Conservation (phyloP, 2,888 invertebrate genomes). For the Heliconius charithonia region DNA sequence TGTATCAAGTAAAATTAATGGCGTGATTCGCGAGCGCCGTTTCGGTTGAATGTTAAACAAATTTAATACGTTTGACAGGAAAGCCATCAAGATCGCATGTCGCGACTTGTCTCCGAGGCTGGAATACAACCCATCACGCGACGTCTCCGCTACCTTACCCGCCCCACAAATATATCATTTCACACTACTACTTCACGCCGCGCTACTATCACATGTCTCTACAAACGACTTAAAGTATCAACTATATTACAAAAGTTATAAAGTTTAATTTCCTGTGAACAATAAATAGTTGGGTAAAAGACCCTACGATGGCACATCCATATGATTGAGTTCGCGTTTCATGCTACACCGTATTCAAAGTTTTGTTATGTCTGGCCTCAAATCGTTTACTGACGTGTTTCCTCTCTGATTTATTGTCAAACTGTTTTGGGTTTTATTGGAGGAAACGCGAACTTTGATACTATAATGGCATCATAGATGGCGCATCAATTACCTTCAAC, state of each 20-base stretch:
- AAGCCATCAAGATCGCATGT: conserved; percentile 66
- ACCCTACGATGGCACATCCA: conserved; percentile 51
- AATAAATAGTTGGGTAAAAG: conserved; percentile 32
- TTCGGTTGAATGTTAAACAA: conserved; percentile 39
- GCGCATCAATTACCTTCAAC: conserved; percentile 62
- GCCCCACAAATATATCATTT: conserved; percentile 74
- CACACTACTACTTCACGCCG: conserved; percentile 77
- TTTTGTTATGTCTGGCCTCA: conserved; percentile 68
- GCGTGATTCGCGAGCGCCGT: conserved; percentile 37
- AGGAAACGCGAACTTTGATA: conserved; percentile 56
- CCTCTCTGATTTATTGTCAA: conserved; percentile 64
- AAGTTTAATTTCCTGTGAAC: conserved; percentile 44
- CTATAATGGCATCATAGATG: conserved; percentile 57
- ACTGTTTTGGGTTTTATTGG: conserved; percentile 54
- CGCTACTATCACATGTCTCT: conserved; percentile 56
- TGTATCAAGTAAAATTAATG: conserved; percentile 17
- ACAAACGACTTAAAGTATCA: conserved; percentile 51
- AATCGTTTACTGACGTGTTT: conserved; percentile 57
- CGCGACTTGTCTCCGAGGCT: conserved; percentile 55
- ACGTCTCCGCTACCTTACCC: conserved; percentile 53
- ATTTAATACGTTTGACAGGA: conserved; percentile 50
- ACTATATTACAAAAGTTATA: conserved; percentile 54
- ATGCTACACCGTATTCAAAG: conserved; percentile 58
- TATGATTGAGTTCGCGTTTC: conserved; percentile 70
- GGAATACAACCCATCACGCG: conserved; percentile 72